Evolutionary conservation across 2,113 vertebrate species (phyloP).

Genomic region (Phyllostomus discolor): DNA sequence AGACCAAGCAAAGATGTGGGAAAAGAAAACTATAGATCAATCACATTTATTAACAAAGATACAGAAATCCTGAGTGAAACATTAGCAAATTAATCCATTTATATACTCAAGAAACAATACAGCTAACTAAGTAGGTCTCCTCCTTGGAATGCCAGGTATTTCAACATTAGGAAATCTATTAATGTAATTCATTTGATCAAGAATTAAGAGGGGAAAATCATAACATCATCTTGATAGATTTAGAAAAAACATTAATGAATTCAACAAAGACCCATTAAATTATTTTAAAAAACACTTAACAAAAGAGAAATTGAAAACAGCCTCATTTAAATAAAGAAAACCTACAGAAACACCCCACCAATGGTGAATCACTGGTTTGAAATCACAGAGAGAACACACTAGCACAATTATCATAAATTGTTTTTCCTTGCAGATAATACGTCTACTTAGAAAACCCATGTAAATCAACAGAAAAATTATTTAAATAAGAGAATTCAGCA

Average conservation of each 20-base stretch:
- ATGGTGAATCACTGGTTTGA: neutral
- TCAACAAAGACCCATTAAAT: neutral
- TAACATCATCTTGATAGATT: neutral
- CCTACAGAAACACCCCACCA: neutral
- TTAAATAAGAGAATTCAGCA: conserved; percentile 12
- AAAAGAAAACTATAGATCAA: neutral
- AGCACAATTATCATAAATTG: neutral
- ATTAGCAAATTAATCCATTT: conserved; percentile 23
- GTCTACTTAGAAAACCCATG: conserved; percentile 18
- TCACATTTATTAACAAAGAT: neutral
- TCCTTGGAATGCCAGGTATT: conserved; percentile 22
- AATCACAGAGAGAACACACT: neutral
- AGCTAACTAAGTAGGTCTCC: conserved; percentile 4
- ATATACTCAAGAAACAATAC: neutral
- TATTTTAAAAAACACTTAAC: neutral
- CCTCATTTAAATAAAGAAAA: conserved; percentile 16
- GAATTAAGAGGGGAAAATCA: conserved; percentile 20
- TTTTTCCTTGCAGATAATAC: conserved; percentile 32
- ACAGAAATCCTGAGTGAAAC: conserved; percentile 4
- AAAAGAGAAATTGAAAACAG: conserved; percentile 18
- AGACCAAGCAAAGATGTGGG: neutral
- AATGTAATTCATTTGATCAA: conserved; percentile 27
- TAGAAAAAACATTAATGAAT: neutral
- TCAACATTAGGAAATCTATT: conserved; percentile 7
- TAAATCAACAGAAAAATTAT: conserved; percentile 23